Percentiles rank a stretch among this genome's conserved stretches.
Evolutionary conservation across 2,888 invertebrate species (phyloP).

Genomic region (Nyleta sp.): DNA sequence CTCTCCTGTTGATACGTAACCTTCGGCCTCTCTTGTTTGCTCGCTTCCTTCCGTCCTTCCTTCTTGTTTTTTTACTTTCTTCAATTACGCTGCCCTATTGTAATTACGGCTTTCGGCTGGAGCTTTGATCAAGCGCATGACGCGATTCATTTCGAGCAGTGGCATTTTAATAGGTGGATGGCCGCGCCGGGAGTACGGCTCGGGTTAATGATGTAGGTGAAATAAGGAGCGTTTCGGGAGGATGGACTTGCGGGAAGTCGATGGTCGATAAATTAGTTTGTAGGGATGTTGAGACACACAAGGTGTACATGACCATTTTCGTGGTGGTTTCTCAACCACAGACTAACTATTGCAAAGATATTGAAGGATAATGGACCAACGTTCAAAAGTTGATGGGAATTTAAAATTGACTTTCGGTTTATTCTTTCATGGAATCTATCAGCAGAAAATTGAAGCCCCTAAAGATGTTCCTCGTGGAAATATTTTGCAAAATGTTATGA

Average conservation of each 20-base stretch:
- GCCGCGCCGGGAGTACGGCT: background rate
- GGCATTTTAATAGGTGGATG: conserved; percentile 24
- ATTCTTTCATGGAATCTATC: no score
- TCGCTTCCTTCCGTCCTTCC: conserved; percentile 46
- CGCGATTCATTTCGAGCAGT: conserved; percentile 24
- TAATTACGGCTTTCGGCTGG: conserved; percentile 32
- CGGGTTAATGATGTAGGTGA: conserved; percentile 17
- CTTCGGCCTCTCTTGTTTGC: conserved; percentile 58
- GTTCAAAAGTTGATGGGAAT: no score
- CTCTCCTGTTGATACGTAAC: conserved; percentile 62
- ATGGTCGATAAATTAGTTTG: no score
- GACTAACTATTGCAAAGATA: no score
- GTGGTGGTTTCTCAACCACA: no score
- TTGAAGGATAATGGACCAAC: no score
- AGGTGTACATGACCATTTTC: no score
- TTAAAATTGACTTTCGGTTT: no score
- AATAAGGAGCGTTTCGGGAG: background rate
- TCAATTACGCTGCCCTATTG: conserved; percentile 52
- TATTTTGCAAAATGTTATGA: no score
- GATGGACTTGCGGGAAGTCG: background rate
- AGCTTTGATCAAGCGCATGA: conserved; percentile 22
- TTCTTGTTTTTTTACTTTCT: conserved; percentile 42
- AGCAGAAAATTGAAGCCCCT: no score
- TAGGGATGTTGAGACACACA: no score
- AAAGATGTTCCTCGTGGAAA: no score